phyloP scores from a whole-genome alignment of 2,113 vertebrate species.

The Antechinus stuartii region DNA sequence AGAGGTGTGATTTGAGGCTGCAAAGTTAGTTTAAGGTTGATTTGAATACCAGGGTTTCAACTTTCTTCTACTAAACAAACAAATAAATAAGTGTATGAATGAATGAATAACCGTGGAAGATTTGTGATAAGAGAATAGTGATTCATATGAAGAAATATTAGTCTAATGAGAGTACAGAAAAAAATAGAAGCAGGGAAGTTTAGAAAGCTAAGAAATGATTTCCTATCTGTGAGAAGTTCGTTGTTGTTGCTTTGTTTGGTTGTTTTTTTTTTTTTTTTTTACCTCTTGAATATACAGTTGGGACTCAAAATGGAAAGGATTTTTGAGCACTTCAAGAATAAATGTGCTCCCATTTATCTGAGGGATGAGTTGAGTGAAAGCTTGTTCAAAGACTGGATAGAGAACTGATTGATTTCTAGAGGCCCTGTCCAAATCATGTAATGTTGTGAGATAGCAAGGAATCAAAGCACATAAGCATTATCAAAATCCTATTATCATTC shows the following conservation, averaged over 20 bases:
- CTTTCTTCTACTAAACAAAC: background rate
- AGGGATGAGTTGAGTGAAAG: background rate
- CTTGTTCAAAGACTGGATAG: constrained; percentile 2
- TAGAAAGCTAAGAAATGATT: background rate
- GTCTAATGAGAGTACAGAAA: background rate
- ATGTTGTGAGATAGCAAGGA: constrained; percentile 38
- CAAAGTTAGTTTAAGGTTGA: background rate
- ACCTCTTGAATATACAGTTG: background rate
- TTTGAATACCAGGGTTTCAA: background rate
- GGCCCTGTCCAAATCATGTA: constrained; percentile 1
- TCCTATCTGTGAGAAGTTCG: background rate
- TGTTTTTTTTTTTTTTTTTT: background rate
- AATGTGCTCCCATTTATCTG: background rate
- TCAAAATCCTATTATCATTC: constrained; percentile 52
- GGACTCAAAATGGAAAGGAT: background rate
- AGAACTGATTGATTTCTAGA: constrained; percentile 37
- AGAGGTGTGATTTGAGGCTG: background rate
- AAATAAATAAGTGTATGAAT: background rate
- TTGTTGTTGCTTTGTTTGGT: too few species aligned
- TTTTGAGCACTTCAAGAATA: background rate
- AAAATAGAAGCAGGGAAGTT: background rate
- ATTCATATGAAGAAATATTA: background rate
- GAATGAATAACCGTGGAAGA: background rate
- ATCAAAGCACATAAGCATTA: constrained; percentile 41
- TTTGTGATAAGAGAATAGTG: background rate